Conservation (phyloP, 1,140 invertebrate species). For the Drosophila saltans region DNA sequence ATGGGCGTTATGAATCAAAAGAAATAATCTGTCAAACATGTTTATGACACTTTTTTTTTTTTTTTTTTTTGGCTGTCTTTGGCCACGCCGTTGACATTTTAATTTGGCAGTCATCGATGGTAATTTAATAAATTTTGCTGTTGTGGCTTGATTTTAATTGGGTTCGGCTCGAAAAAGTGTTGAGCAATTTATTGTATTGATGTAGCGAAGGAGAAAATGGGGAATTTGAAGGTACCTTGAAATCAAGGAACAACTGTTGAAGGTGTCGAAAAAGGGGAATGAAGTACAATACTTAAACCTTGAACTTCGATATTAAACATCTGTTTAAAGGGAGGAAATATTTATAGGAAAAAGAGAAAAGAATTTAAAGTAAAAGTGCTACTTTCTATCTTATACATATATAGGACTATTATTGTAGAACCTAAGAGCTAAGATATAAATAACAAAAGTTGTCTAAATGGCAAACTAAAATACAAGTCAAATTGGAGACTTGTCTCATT, state of each 20-base stretch:
- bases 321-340: not conserved
- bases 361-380: not conserved
- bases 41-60: conserved; percentile 72
- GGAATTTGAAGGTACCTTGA: conserved; percentile 56
- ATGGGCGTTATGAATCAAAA: conserved; percentile 70
- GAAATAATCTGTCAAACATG: conserved; percentile 74
- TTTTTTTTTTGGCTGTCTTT: conserved; percentile 6
- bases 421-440: not conserved
- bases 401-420: not conserved
- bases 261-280: conserved; percentile 31
- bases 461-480: too few relatives aligned
- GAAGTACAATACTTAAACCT: conserved; percentile 12
- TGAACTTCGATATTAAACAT: conserved; percentile 24
- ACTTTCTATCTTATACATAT: not conserved
- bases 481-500: too few relatives aligned
- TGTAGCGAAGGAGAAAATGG: conserved; percentile 7
- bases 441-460: not conserved
- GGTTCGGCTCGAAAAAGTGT: conserved; percentile 47
- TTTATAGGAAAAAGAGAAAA: not conserved
- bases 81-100: conserved; percentile 69
- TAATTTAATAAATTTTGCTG: conserved; percentile 71
- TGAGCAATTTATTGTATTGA: conserved; percentile 49
- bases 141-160: conserved; percentile 61
- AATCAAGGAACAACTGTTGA: conserved; percentile 7
- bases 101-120: conserved; percentile 78